Base-by-base conservation (phyloP, 2,888 invertebrate genomes). In the Malacosoma neustria region DNA sequence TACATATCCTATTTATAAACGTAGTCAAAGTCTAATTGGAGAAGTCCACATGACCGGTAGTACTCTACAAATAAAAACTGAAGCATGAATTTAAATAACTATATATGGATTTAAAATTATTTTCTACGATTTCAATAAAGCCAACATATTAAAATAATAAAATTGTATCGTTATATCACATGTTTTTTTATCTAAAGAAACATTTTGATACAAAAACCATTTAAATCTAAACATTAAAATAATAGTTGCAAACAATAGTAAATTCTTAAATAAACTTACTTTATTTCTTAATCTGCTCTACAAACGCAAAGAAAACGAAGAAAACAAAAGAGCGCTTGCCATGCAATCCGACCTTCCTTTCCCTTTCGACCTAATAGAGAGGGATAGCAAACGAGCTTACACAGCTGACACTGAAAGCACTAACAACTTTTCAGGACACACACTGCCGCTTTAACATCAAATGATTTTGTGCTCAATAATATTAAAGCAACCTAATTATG, bases 401-500 rank as follows among this genome's bases (percentile, higher is more conserved):
- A 76, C 75, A 69, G 71, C 71, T 72, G 70, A 71, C 80, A 82
- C 81, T 77, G 70, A 79, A 77, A 77, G 71, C 81, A 82, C 82
- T 73, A 64, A 64, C 59, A 77, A 82, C 79, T 80, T 76, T 74
- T 70, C 69, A 70, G 63, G 64, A 67, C 61, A 62, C 64, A 64
- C 74, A 68, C 63, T 60, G 54, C 55, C 57, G 61, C 61, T 58
- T 56, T 43, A 54, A 22, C 49, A 58, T 58, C 52, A 50, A 61
- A 52, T 46, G 47, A 56, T 58, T 54, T 60, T 41, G 38, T 57
- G 49, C 49, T 49, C 46, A 46, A 57, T 62, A 63, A 58, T 50
- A 42, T 48, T 51, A 51, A 46, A 57, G 53, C 50, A 47, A 51
- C 47, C 48, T 59, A 64, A 65, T 57, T 57, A 48, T 53, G 46